Conservation (phyloP, 2,797 vertebrate species). For the Pogonophryne albipinna region DNA sequence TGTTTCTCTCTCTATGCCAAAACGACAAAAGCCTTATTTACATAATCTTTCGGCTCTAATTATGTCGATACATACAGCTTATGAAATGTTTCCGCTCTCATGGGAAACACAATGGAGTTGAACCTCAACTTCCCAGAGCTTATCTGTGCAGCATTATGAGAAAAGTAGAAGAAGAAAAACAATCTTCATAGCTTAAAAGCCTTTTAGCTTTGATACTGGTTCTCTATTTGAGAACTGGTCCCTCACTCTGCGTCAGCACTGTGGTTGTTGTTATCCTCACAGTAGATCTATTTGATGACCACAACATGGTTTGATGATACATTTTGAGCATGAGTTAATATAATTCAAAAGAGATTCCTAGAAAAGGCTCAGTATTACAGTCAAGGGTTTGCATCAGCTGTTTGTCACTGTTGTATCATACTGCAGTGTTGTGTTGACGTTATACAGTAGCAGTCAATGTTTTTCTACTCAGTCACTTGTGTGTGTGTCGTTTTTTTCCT, state of each 20-base stretch:
- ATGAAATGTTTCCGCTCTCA: constrained; percentile 33
- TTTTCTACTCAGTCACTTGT: constrained; percentile 28
- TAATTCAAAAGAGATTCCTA: constrained; percentile 17
- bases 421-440: constrained; percentile 24
- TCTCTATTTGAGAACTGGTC: constrained; percentile 36
- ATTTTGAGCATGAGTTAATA: constrained; percentile 47
- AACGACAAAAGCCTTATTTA: constrained; percentile 63
- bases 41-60: constrained; percentile 69
- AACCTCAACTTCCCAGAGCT: constrained; percentile 1
- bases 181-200: background rate
- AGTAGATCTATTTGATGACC: constrained; percentile 44
- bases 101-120: constrained; percentile 8
- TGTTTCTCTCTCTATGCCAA: constrained; percentile 45
- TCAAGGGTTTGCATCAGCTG: constrained; percentile 40
- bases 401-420: constrained; percentile 32
- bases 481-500: constrained; percentile 1
- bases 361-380: constrained; percentile 36
- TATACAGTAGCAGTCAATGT: constrained; percentile 21
- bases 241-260: constrained; percentile 45
- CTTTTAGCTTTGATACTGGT: background rate
- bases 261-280: constrained; percentile 21
- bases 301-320: constrained; percentile 29
- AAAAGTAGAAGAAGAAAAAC: background rate
- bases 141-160: constrained; percentile 1
- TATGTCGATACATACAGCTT: constrained; percentile 49